These are phyloP conservation scores for Progne subis DNA, from an alignment of 2,113 vertebrate species.

Conservation along the genomic window DNA sequence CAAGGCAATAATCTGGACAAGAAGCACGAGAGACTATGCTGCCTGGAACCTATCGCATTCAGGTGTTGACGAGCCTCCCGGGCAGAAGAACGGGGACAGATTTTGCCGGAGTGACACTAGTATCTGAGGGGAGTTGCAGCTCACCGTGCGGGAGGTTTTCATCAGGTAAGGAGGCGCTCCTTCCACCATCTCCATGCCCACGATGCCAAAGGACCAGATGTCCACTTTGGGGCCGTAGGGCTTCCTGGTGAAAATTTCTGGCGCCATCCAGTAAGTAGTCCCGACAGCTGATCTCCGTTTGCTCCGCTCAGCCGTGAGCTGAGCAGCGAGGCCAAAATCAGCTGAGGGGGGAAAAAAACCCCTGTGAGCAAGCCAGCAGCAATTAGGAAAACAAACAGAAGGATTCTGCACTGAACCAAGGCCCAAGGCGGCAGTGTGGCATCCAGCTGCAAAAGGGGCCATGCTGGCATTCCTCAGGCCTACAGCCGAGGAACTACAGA, in stretches of 20 bases:
- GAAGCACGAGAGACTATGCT: background rate
- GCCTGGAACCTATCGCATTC: rapidly evolving
- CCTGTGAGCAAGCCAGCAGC: background rate
- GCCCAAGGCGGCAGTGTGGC: background rate
- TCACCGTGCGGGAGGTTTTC: background rate
- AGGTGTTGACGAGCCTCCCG: background rate
- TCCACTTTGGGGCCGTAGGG: constrained; percentile 85
- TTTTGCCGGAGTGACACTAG: background rate
- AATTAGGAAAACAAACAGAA: background rate
- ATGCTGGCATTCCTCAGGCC: too few species aligned
- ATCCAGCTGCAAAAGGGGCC: background rate
- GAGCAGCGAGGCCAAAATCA: constrained; percentile 53
- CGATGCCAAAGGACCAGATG: background rate
- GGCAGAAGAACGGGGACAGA: background rate
- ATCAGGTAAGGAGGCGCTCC: background rate
- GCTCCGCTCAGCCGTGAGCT: constrained; percentile 95
- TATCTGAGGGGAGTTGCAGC: background rate
- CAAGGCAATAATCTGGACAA: background rate
- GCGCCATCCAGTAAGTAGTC: constrained; percentile 97
- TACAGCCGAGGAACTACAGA: background rate
- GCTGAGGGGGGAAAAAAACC: constrained; percentile 75
- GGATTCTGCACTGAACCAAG: background rate
- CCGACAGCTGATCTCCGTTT: constrained; percentile 97
- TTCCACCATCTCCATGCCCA: background rate
- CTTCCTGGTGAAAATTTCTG: constrained; percentile 93